Conservation (phyloP, 2,888 invertebrate species). For the Theodoxus fluviatilis region DNA sequence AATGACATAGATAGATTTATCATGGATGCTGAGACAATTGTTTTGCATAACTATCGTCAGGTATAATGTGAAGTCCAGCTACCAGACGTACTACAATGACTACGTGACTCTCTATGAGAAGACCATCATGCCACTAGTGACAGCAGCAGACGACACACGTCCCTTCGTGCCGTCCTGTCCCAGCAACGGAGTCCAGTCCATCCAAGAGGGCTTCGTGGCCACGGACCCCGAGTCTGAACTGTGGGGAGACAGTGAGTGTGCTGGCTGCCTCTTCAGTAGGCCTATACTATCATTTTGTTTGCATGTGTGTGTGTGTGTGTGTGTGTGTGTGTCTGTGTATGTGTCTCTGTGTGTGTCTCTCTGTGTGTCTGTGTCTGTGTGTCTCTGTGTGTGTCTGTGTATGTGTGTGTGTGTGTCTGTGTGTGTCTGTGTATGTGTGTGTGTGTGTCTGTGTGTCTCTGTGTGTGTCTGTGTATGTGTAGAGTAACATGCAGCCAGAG, state of each 20-base stretch:
- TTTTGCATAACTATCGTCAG: slow-evolving; percentile 21
- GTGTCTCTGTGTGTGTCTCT: too few relatives aligned
- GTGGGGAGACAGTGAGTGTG: slow-evolving; percentile 75
- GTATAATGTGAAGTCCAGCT: slow-evolving; percentile 68
- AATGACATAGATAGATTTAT: too few relatives aligned
- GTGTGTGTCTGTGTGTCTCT: too few relatives aligned
- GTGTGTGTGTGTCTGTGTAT: too few relatives aligned
- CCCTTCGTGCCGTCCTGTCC: slow-evolving; percentile 86
- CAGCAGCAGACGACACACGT: slow-evolving; percentile 65
- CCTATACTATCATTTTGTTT: not conserved
- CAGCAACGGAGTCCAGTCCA: slow-evolving; percentile 74
- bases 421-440: too few relatives aligned
- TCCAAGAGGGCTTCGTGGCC: slow-evolving; percentile 77
- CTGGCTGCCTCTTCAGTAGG: not conserved
- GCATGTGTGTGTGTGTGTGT: too few relatives aligned
- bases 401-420: too few relatives aligned
- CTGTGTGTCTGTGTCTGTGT: too few relatives aligned
- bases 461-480: too few relatives aligned
- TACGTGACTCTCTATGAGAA: slow-evolving; percentile 77
- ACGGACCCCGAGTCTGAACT: slow-evolving; percentile 77
- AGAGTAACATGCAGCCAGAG: too few relatives aligned
- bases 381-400: too few relatives aligned
- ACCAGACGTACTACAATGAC: slow-evolving; percentile 73
- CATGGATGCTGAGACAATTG: too few relatives aligned
- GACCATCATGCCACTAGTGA: slow-evolving; percentile 36